These are phyloP conservation scores for Megathymus violae DNA, from an alignment of 1,140 invertebrate species.

Conservation along the genomic window DNA sequence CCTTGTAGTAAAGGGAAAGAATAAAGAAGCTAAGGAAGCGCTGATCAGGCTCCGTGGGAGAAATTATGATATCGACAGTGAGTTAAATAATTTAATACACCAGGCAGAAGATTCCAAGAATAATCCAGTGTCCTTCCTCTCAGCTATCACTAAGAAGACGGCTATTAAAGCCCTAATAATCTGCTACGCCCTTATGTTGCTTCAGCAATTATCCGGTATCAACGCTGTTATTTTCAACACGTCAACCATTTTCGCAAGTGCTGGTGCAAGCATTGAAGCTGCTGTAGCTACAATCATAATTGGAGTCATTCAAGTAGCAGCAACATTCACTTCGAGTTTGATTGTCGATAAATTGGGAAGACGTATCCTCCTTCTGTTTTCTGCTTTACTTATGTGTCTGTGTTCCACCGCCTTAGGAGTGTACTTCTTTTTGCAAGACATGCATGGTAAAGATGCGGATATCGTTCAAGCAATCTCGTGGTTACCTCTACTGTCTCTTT, in stretches of 20 bases:
- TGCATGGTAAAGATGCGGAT: conserved; percentile 76
- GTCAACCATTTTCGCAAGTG: conserved; percentile 86
- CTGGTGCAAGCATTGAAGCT: conserved; percentile 84
- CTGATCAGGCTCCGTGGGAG: conserved; percentile 87
- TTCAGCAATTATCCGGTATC: conserved; percentile 94
- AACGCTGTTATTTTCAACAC: conserved; percentile 94
- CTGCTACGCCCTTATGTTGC: conserved; percentile 91
- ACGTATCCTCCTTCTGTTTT: conserved; percentile 87
- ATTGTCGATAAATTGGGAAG: conserved; percentile 92
- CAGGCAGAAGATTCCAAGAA: conserved; percentile 84
- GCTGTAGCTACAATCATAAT: conserved; percentile 88
- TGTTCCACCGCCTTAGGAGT: conserved; percentile 85
- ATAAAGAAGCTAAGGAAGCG: conserved; percentile 86
- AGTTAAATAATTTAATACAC: conserved; percentile 84
- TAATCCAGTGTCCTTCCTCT: conserved; percentile 81
- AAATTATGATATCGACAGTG: conserved; percentile 86
- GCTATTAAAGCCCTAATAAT: conserved; percentile 89
- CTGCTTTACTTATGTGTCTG: conserved; percentile 86
- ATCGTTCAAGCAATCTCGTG: conserved; percentile 85
- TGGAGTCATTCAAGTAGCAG: conserved; percentile 90
- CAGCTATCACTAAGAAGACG: conserved; percentile 85
- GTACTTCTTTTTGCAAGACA: conserved; percentile 86
- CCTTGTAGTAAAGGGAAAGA: conserved; percentile 85
- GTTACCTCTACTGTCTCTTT: conserved; percentile 89
- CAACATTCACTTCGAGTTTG: conserved; percentile 87